Evolutionary conservation across 2,113 vertebrate genomes (phyloP).

Genomic region (Heliornis fulica): DNA sequence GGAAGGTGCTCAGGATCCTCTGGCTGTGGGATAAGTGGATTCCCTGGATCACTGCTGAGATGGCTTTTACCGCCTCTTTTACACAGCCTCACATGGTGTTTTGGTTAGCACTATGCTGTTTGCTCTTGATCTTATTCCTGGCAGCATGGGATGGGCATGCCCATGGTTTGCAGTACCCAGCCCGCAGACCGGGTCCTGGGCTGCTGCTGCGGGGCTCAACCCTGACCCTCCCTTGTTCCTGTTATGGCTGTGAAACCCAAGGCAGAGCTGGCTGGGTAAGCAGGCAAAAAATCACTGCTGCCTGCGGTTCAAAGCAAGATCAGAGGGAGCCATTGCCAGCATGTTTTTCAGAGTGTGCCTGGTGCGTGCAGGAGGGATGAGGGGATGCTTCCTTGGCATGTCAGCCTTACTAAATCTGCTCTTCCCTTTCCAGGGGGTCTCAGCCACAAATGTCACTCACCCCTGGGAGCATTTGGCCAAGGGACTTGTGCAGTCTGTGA

Average conservation of each 20-base stretch:
- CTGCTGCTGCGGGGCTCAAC: background rate
- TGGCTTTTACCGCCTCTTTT: slow-evolving; percentile 7
- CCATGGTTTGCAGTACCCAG: background rate
- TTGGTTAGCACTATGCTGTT: background rate
- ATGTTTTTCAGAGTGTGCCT: background rate
- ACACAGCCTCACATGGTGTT: background rate
- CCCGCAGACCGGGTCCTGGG: background rate
- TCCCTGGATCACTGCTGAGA: accelerated
- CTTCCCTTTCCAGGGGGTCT: background rate
- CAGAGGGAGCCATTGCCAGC: background rate
- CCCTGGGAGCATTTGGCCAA: background rate
- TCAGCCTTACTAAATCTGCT: background rate
- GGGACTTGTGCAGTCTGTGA: background rate
- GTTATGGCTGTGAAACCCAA: background rate
- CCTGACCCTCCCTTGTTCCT: background rate
- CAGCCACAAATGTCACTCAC: background rate
- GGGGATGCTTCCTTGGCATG: background rate
- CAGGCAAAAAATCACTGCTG: background rate
- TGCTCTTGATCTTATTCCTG: background rate
- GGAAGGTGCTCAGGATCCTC: background rate
- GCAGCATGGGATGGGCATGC: accelerated
- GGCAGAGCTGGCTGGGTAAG: background rate
- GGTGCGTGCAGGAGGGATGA: background rate
- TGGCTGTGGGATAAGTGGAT: background rate
- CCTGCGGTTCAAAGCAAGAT: background rate